Percentiles rank a stretch among this genome's conserved stretches.
phyloP scores from a whole-genome alignment of 1,140 invertebrate species.

The Cherax destructor region DNA sequence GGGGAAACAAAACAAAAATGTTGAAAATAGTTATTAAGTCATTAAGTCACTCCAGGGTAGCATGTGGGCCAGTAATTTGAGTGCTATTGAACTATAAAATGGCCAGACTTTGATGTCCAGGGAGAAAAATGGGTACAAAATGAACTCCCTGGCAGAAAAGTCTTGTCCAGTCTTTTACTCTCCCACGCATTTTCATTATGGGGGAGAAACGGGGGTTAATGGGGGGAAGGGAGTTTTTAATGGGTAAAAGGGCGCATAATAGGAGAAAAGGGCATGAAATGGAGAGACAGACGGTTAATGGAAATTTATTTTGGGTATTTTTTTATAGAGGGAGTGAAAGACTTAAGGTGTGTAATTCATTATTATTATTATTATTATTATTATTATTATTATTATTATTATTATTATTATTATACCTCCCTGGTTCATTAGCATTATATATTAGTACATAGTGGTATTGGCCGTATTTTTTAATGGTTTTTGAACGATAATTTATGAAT shows the following conservation, averaged over 20 bases:
- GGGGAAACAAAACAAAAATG: no score
- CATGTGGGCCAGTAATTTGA: conserved; percentile 40
- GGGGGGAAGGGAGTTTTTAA: neutral
- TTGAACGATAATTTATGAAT: no score
- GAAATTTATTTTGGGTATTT: conserved; percentile 24
- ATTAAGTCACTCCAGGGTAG: conserved; percentile 13
- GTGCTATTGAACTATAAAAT: conserved; percentile 51
- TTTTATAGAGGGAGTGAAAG: neutral
- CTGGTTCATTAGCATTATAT: no score
- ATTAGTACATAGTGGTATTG: no score
- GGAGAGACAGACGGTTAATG: conserved; percentile 14
- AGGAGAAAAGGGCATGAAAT: no score
- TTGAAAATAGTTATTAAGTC: conserved; percentile 10
- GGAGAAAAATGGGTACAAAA: conserved; percentile 29
- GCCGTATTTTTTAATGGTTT: no score
- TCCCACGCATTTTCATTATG: conserved; percentile 30
- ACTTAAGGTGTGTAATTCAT: neutral
- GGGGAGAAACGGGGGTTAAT: neutral
- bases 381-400: neutral
- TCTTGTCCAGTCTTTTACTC: neutral
- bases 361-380: neutral
- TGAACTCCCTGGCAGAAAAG: conserved; percentile 19
- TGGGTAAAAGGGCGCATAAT: no score
- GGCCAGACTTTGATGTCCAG: conserved; percentile 35
- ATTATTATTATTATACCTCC: no score